Percentiles rank a stretch among this genome's conserved stretches.
phyloP scores from a whole-genome alignment of 2,797 vertebrate genomes.

The Darevskia mixta region DNA sequence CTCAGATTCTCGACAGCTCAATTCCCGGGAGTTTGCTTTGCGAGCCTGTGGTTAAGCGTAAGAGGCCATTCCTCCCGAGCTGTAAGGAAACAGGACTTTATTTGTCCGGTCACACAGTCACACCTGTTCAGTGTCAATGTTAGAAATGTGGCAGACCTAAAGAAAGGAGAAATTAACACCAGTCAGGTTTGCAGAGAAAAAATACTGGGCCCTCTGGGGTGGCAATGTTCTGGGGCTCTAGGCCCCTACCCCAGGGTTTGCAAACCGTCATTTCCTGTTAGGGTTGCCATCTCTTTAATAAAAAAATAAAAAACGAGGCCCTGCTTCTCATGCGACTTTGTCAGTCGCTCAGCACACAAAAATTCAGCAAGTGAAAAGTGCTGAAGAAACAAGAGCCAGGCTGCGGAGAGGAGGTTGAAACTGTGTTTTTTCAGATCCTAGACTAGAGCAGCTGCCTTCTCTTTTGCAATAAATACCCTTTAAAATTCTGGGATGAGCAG shows the following conservation, averaged over 20 bases:
- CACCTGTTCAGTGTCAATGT: not conserved
- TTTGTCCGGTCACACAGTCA: not conserved
- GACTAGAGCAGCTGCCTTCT: not conserved
- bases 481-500: not conserved
- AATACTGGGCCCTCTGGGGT: not conserved
- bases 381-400: not conserved
- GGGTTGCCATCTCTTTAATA: too few relatives aligned
- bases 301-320: not conserved
- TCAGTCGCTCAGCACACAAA: not conserved
- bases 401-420: not conserved
- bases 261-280: not conserved
- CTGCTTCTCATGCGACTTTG: not conserved
- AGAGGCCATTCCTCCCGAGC: not conserved
- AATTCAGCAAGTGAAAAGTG: not conserved
- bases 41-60: not conserved
- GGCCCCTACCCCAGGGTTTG: too few relatives aligned
- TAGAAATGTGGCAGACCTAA: not conserved
- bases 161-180: not conserved
- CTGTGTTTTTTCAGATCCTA: not conserved
- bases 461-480: not conserved
- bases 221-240: not conserved
- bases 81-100: not conserved
- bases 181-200: not conserved
- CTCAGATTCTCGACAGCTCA: conserved; percentile 25
- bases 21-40: conserved; percentile 6